Percentiles rank a stretch among this genome's conserved stretches.
phyloP scores from a whole-genome alignment of 2,888 invertebrate species.

The Drosophila glabriapex region DNA sequence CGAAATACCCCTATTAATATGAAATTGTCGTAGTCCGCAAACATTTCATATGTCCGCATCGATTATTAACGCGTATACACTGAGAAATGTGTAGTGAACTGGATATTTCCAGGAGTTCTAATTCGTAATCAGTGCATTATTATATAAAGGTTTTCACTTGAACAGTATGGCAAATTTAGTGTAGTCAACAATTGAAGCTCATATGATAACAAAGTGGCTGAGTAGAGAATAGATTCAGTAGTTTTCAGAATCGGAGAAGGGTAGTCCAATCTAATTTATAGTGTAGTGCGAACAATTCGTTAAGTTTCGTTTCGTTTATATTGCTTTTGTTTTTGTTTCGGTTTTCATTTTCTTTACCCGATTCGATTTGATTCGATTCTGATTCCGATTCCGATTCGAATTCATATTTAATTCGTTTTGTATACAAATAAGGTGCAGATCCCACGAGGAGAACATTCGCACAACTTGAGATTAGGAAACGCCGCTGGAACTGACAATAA shows the following conservation, averaged over 20 bases:
- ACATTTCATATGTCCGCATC: conserved; percentile 1
- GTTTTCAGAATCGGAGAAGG: neutral
- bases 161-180: neutral
- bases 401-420: conserved; percentile 15
- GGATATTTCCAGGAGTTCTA: conserved; percentile 2
- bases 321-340: neutral
- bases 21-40: conserved; percentile 41
- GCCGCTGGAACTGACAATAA: neutral
- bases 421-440: conserved; percentile 39
- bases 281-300: neutral
- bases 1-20: conserved; percentile 47
- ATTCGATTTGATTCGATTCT: neutral
- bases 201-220: neutral
- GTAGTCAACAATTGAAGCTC: neutral
- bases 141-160: neutral
- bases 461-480: neutral
- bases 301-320: neutral
- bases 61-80: conserved; percentile 15
- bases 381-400: conserved; percentile 13
- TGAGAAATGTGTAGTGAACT: neutral
- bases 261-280: neutral
- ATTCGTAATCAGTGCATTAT: conserved; percentile 3
- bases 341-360: neutral
- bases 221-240: neutral
- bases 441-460: conserved; percentile 3